Evolutionary conservation across 2,113 vertebrate genomes (phyloP), one percentile per base, ranked within the genome.

Genomic region (Alaudala cheleensis): DNA sequence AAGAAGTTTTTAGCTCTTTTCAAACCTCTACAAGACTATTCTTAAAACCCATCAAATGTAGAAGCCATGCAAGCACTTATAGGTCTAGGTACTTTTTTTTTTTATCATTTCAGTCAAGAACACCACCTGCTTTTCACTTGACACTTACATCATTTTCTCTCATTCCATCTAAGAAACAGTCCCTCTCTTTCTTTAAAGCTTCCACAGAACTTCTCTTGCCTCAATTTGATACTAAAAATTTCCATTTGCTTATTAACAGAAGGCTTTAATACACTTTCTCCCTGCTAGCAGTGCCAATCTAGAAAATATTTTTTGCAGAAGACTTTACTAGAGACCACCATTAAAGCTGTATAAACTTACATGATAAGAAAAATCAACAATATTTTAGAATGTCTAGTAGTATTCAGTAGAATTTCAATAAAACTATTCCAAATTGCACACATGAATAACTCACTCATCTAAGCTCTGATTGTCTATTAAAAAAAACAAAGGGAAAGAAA

Each of bases 71-170:
- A 50, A 61, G 72, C 73, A 90, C 47, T 39, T 77, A 77, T 0
- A 23, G 74, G 67, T 54, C 91, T 28, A 87, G 50, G 28, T 42
- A 79, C 9, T 61, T 61, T 61, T 37, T 56, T 56, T 57, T 61
- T 61, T 60, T n/a, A 54, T 8, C 7, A 51, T 70, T 93, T 95
- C 81, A 62, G 40, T 42, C 45, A 70, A 87, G 74, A 92, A 58
- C 56, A 94, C 51, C 62, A 85, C 78, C 81, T 94, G 79, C 33
- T 91, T 84, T n/a, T 89, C 40, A 87, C n/a, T 93, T 58, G n/a
- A 66, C 61, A 82, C 54, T 72, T 79, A 49, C 9, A 72, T n/a
- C 4, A 67, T 28, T 90, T 47, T 45, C 54, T 47, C 49, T 66
- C 53, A 44, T 31, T 79, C 45, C 40, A 14, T 39, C 49, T 42